Base-by-base conservation (phyloP, 2,888 invertebrate species). In the Dastarcus helophoroides region DNA sequence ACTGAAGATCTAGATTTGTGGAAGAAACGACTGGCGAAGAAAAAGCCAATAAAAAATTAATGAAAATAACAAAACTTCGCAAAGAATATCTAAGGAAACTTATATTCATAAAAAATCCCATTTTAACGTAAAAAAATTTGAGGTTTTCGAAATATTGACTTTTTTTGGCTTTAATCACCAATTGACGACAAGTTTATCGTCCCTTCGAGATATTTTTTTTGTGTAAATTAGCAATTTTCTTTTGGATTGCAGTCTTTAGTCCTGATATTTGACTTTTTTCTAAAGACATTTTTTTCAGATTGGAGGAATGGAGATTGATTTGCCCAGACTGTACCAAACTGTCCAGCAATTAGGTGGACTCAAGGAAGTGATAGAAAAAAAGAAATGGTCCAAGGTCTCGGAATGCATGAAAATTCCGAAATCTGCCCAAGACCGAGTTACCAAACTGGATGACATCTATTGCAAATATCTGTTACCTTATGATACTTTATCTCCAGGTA, bases 391-490 rank as follows among this genome's bases (percentile, higher is more conserved):
- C 3, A 76, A 76, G 39, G 84, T 94, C 0, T 89, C 88, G 0
- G 88, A 90, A 44, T 73, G 79, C n/a, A 79, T 93, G 79, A 76
- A 79, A 47, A 80, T 89, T 45, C 79, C 80, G 0, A 82, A 79
- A 60, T 68, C 77, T 5, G 77, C 80, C 0, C 80, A 81, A 51
- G 82, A 85, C 47, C 73, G 85, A 25, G 78, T 79, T 2, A 78
- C 79, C 2, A 85, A 84, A 53, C 62, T 94, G 4, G 90, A 93
- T 51, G 80, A 82, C 41, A 79, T 90, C 22, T 94, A 93, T 56
- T 82, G 89, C 54, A 89, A 88, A 67, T 89, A 85, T 58, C 65
- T 94, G 25, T 63, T 94, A 40, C 86, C 90, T 0, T 94, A 91
- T 50, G 88, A 88, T 42, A 83, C 85, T 0, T 60, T 93, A 3